Evolutionary conservation across 2,113 vertebrate genomes (phyloP), one percentile per base, ranked within the genome.

Genomic region (Hippocampus mohnikei): DNA sequence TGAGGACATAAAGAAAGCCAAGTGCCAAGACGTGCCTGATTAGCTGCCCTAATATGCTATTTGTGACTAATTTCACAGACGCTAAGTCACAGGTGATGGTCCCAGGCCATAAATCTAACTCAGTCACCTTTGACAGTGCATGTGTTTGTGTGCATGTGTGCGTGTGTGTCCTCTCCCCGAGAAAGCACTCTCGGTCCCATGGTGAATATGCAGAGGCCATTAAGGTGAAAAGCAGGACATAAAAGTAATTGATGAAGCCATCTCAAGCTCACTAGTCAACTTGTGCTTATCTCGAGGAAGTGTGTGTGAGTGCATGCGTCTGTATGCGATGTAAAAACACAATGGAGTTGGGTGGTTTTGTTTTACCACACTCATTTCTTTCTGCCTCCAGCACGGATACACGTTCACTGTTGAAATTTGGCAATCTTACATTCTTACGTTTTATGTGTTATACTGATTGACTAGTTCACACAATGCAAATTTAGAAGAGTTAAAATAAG

Each of bases 41-140:
- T 95, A 96, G 95, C 92, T 92, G 85, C 91, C 80, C 95, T 98
- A 96, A 98, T 97, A 94, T 95, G 95, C 96, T 96, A 96, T 95
- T 98, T 97, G 95, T 96, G 94, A 95, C 95, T 96, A 96, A 96
- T 97, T 98, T 95, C 94, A 91, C 91, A 93, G 92, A 92, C 77
- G 90, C 93, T 93, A 94, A 94, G 93, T 95, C 94, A 92, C 95
- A 97, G 95, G 95, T 97, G 95, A 95, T 92, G 91, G 93, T 93
- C 93, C 90, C 81, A 75, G 67, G 86, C 89, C 90, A 91, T 97
- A 96, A 97, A 97, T 96, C 95, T 88, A 78, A 81, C 84, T 76
- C 78, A 83, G 89, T 74, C 76, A 85, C 77, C 72, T 88, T 77
- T 83, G 85, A 86, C 80, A 46, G 67, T 33, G 55, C 8, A 65